phyloP scores from a whole-genome alignment of 1,140 invertebrate genomes.

The Aphaenogaster rudis region DNA sequence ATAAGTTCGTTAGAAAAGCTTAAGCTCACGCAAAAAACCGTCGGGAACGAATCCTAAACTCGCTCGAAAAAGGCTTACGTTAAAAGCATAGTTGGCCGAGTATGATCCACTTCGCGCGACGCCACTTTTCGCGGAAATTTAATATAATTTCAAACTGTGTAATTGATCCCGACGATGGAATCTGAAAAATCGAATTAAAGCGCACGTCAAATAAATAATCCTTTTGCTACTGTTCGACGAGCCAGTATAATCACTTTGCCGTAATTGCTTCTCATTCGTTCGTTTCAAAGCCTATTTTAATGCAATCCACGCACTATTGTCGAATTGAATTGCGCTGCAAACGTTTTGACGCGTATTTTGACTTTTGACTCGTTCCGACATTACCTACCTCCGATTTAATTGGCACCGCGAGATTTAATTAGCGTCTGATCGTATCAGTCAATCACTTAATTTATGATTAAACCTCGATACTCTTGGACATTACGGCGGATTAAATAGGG shows the following conservation, averaged over 20 bases:
- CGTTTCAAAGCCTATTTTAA: conserved; percentile 54
- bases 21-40: conserved; percentile 25
- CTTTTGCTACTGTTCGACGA: conserved; percentile 34
- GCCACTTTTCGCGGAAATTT: conserved; percentile 34
- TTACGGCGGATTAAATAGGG: conserved; percentile 16
- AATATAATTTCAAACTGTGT: conserved; percentile 55
- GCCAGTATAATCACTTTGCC: conserved; percentile 58
- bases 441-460: conserved; percentile 55
- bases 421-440: conserved; percentile 9
- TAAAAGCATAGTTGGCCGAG: conserved; percentile 60
- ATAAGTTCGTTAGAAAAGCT: conserved; percentile 51
- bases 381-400: conserved; percentile 22
- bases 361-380: conserved; percentile 9
- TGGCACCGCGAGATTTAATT: conserved; percentile 39
- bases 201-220: conserved; percentile 63
- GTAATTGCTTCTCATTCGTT: conserved; percentile 55
- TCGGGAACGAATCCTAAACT: conserved; percentile 27
- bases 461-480: conserved; percentile 25
- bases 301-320: conserved; percentile 50
- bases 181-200: conserved; percentile 68
- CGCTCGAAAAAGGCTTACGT: conserved; percentile 42
- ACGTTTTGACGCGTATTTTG: conserved; percentile 40
- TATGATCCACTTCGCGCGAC: conserved; percentile 37
- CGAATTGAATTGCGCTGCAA: conserved; percentile 35
- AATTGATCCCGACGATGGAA: conserved; percentile 46